phyloP scores from a whole-genome alignment of 1,140 invertebrate genomes.

The Plodia interpunctella region DNA sequence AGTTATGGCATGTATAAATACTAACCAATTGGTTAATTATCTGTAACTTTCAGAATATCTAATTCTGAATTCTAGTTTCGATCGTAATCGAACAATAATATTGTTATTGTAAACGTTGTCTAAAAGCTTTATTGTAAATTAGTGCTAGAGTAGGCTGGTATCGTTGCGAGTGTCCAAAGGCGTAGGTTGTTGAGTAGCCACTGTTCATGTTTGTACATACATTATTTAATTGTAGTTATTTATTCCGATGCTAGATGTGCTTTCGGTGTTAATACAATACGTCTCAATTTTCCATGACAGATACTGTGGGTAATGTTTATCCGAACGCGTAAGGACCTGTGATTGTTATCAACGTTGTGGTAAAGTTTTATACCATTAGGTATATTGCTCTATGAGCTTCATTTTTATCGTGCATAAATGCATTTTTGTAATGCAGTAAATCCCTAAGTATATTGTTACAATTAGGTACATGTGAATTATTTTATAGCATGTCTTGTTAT shows the following conservation, averaged over 20 bases:
- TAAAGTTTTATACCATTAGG: constrained; percentile 1
- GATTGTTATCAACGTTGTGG: constrained; percentile 20
- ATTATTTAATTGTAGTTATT: constrained; percentile 62
- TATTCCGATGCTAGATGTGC: constrained; percentile 59
- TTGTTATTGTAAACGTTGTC: constrained; percentile 67
- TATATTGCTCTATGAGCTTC: constrained; percentile 2
- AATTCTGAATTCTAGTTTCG: background rate
- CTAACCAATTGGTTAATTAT: no score
- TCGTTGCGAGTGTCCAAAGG: constrained; percentile 68
- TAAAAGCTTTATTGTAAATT: constrained; percentile 73
- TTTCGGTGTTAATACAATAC: constrained; percentile 38
- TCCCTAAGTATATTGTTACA: constrained; percentile 5
- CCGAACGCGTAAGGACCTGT: constrained; percentile 24
- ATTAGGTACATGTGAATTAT: constrained; percentile 6
- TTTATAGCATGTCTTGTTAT: constrained; percentile 12
- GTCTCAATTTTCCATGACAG: constrained; percentile 59
- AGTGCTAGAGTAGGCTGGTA: constrained; percentile 52
- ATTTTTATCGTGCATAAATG: constrained; percentile 1
- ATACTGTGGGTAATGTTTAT: constrained; percentile 29
- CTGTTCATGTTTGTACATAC: constrained; percentile 51
- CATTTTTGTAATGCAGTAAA: background rate
- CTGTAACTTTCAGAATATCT: background rate
- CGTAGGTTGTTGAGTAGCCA: constrained; percentile 49
- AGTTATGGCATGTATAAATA: no score
- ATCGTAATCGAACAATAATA: constrained; percentile 41